Evolutionary conservation across 1,140 invertebrate species (phyloP).

Genomic region (Leptinotarsa lineolata): DNA sequence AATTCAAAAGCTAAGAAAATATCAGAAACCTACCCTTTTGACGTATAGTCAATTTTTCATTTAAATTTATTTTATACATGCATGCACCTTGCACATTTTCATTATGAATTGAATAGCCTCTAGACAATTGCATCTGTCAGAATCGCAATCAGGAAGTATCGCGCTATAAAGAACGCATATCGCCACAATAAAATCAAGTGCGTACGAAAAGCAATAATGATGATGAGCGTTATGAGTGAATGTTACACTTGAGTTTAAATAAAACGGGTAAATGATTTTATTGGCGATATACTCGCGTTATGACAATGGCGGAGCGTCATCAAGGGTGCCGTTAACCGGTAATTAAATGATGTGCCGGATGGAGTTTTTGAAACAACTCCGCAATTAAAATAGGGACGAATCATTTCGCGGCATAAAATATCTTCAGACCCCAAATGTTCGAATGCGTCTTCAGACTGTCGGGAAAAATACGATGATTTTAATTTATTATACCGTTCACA

Average conservation of each 20-base stretch:
- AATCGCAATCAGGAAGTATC: conserved; percentile 1
- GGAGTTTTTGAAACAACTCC: conserved; percentile 37
- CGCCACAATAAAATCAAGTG: background rate
- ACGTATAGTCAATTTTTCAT: too few species aligned
- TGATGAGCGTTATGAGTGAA: conserved; percentile 13
- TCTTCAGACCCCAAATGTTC: background rate
- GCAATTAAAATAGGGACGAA: conserved; percentile 13
- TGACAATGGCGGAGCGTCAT: conserved; percentile 40
- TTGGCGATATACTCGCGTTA: conserved; percentile 44
- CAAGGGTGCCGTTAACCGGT: conserved; percentile 49
- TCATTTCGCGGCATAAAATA: conserved; percentile 27
- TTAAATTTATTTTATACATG: background rate
- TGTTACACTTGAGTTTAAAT: conserved; percentile 33
- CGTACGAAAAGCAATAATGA: background rate
- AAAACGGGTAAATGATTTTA: conserved; percentile 49
- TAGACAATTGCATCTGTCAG: background rate
- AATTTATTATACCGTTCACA: background rate
- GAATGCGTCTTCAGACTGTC: background rate
- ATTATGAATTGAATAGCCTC: background rate
- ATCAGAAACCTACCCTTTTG: too few species aligned
- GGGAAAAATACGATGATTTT: background rate
- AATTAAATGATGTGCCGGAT: conserved; percentile 50
- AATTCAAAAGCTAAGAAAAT: too few species aligned
- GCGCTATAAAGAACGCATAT: conserved; percentile 1
- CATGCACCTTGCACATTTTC: background rate